Conservation (phyloP, 2,797 vertebrate species). For the Scomberomorus guttatus region DNA sequence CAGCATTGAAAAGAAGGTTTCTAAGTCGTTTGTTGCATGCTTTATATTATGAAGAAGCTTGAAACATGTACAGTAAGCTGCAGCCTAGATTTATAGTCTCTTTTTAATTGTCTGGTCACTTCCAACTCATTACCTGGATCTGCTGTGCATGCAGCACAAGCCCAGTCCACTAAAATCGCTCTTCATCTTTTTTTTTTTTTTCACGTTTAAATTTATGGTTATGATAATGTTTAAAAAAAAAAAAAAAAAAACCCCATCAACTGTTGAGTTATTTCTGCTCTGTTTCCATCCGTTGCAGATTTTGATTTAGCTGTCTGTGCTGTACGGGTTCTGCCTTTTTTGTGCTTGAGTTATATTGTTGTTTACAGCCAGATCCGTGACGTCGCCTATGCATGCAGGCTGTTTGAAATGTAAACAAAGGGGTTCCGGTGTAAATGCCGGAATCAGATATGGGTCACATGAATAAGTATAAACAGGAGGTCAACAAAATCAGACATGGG, state of each 20-base stretch:
- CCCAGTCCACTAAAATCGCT: too few species aligned
- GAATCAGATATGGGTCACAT: slow-evolving; percentile 44
- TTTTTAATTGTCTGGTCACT: too few species aligned
- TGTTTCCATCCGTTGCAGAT: too few species aligned
- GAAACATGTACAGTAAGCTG: neutral
- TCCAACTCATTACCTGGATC: too few species aligned
- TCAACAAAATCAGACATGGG: slow-evolving; percentile 17
- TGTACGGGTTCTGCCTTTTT: too few species aligned
- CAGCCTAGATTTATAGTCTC: too few species aligned
- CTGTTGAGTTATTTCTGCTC: too few species aligned
- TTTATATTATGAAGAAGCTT: neutral
- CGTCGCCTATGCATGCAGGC: slow-evolving; percentile 28
- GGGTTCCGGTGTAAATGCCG: slow-evolving; percentile 37
- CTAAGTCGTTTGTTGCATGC: neutral
- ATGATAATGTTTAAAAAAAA: too few species aligned
- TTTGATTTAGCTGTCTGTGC: slow-evolving; percentile 4
- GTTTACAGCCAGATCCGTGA: slow-evolving; percentile 19
- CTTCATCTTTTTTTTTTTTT: too few species aligned
- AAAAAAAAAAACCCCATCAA: too few species aligned
- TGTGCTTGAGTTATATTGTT: neutral
- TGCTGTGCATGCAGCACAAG: too few species aligned
- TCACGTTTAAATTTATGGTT: too few species aligned
- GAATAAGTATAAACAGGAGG: slow-evolving; percentile 39
- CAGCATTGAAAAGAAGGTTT: neutral
- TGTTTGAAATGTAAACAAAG: slow-evolving; percentile 50